These are phyloP conservation scores for Cephalopholis sonnerati DNA, from an alignment of 2,113 vertebrate species.

Conservation along the genomic window DNA sequence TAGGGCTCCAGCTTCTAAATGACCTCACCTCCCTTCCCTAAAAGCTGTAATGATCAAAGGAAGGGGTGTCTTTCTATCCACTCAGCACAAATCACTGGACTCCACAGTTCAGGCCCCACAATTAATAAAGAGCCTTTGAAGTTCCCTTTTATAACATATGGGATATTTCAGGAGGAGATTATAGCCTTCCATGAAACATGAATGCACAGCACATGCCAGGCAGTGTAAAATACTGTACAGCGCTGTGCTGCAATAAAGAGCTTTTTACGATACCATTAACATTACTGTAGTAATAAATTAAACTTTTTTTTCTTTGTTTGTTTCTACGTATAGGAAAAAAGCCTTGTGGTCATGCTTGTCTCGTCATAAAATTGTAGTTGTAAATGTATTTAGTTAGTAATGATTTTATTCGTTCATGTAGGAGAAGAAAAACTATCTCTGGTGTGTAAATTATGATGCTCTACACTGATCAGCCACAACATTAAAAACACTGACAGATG, in stretches of 20 bases:
- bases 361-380: not conserved
- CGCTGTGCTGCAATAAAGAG: not conserved
- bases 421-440: too few species aligned
- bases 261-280: not conserved
- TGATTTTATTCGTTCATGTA: too few species aligned
- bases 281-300: not conserved
- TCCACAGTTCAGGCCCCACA: constrained; percentile 51
- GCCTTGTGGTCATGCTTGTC: not conserved
- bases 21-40: constrained; percentile 51
- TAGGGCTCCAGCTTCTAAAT: constrained; percentile 57
- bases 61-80: constrained; percentile 51
- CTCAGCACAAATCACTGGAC: constrained; percentile 60
- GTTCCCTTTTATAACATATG: constrained; percentile 46
- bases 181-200: constrained; percentile 6
- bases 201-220: constrained; percentile 13
- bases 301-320: not conserved
- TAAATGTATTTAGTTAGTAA: too few species aligned
- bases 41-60: constrained; percentile 70
- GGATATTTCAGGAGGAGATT: constrained; percentile 36
- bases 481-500: too few species aligned
- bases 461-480: too few species aligned
- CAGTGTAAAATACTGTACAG: not conserved
- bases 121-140: constrained; percentile 70
- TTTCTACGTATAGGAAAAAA: not conserved
- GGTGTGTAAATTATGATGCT: too few species aligned